These are phyloP conservation scores for Philotrypesis tridentata DNA, from an alignment of 1,140 invertebrate species.

Conservation along the genomic window DNA sequence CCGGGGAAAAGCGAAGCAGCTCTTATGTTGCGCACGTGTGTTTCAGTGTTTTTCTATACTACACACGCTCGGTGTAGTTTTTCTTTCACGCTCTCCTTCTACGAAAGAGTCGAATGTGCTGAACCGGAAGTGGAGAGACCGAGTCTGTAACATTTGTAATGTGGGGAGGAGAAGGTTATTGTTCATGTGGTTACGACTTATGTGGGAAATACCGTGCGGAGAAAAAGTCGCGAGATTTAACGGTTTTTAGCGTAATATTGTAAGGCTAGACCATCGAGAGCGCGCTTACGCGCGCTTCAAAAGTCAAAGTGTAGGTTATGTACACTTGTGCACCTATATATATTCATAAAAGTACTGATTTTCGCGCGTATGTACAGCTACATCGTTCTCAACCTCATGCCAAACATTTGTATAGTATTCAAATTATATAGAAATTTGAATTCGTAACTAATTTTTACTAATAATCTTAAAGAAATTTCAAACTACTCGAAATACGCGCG, in stretches of 20 bases:
- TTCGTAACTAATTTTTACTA: too few species aligned
- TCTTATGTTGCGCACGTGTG: slow-evolving; percentile 21
- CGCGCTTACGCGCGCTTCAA: not conserved
- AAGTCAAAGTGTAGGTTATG: too few species aligned
- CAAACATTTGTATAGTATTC: too few species aligned
- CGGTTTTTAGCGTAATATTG: not conserved
- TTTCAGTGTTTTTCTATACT: not conserved
- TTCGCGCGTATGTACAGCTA: too few species aligned
- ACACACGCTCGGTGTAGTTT: not conserved
- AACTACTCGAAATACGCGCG: too few species aligned
- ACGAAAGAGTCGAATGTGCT: not conserved
- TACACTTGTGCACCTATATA: too few species aligned
- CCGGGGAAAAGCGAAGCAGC: slow-evolving; percentile 14
- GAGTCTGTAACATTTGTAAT: too few species aligned
- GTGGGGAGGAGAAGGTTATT: not conserved
- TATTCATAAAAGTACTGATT: too few species aligned
- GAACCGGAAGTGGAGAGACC: not conserved
- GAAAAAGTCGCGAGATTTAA: not conserved
- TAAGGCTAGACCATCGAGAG: not conserved
- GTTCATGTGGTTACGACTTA: not conserved
- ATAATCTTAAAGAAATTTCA: too few species aligned
- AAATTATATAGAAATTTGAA: too few species aligned
- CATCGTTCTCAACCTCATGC: too few species aligned
- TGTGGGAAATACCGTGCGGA: not conserved
- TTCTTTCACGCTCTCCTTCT: not conserved